Conservation (phyloP, 2,797 vertebrate genomes). For the Pseudomugil tenellus region DNA sequence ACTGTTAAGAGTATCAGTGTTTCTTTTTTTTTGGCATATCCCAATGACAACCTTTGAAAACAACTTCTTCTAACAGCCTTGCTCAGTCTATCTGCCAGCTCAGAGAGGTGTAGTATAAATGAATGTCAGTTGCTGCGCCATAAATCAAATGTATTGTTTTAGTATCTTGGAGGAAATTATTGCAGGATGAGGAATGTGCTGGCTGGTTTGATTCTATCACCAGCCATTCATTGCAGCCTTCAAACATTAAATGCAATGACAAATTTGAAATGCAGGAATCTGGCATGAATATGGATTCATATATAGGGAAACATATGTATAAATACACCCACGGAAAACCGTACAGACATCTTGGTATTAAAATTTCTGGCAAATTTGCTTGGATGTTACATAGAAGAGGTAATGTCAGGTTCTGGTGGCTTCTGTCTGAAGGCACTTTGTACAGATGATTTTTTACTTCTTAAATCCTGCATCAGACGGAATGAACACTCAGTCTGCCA, state of each 20-base stretch:
- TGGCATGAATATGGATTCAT: not conserved
- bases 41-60: constrained; percentile 65
- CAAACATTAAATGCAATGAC: constrained; percentile 35
- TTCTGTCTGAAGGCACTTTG: constrained; percentile 34
- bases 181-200: constrained; percentile 61
- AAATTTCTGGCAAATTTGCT: constrained; percentile 51
- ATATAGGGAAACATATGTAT: not conserved
- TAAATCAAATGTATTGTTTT: constrained; percentile 85
- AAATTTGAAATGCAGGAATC: constrained; percentile 41
- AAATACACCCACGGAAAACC: not conserved
- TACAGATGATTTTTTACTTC: constrained; percentile 43
- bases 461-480: constrained; percentile 7
- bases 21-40: constrained; percentile 32
- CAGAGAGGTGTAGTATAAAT: constrained; percentile 67
- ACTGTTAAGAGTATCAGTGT: constrained; percentile 35
- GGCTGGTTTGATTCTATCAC: constrained; percentile 53
- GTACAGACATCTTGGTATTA: constrained; percentile 30
- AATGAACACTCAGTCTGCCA: constrained; percentile 28
- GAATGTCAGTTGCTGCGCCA: constrained; percentile 68
- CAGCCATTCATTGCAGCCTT: constrained; percentile 45
- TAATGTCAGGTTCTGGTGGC: constrained; percentile 35
- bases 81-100: constrained; percentile 58
- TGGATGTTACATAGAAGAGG: constrained; percentile 54
- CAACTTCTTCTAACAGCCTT: constrained; percentile 49
- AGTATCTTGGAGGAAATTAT: constrained; percentile 77